Evolutionary conservation across 2,888 invertebrate genomes (phyloP).

Genomic region (Drosophila borborema): DNA sequence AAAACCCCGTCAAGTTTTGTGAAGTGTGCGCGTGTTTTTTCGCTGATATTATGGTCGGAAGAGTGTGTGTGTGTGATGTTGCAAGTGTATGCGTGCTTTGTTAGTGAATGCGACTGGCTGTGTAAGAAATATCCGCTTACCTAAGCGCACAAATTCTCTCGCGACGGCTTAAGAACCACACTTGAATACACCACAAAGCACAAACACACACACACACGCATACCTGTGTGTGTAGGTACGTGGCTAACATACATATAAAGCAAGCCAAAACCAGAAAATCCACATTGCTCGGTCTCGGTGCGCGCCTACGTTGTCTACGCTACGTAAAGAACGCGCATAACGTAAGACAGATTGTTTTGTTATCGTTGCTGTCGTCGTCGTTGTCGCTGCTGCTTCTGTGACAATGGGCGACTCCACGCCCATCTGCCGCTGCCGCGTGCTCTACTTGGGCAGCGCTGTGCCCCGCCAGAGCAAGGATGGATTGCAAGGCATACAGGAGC

Average conservation of each 20-base stretch:
- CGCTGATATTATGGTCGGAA: slow-evolving; percentile 52
- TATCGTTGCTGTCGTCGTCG: slow-evolving; percentile 16
- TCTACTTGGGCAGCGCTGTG: slow-evolving; percentile 98
- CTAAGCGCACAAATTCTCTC: slow-evolving; percentile 78
- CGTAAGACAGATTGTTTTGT: slow-evolving; percentile 50
- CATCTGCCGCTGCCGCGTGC: slow-evolving; percentile 97
- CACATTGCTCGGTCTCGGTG: slow-evolving; percentile 74
- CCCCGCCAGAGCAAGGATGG: slow-evolving; percentile 99
- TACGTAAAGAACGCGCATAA: slow-evolving; percentile 52
- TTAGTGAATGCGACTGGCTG: slow-evolving; percentile 59
- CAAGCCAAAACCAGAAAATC: slow-evolving; percentile 83
- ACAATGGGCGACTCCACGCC: slow-evolving; percentile 92
- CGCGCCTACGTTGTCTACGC: slow-evolving; percentile 48
- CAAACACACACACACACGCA: slow-evolving; percentile 30
- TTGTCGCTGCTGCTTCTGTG: slow-evolving; percentile 10
- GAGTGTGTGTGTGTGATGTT: slow-evolving; percentile 48
- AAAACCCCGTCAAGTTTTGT: slow-evolving; percentile 18
- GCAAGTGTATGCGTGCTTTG: slow-evolving; percentile 41
- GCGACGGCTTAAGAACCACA: slow-evolving; percentile 62
- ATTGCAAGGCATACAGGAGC: slow-evolving; percentile 98
- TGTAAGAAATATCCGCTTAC: slow-evolving; percentile 77
- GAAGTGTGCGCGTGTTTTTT: slow-evolving; percentile 49
- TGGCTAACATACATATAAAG: slow-evolving; percentile 71
- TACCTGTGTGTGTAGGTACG: slow-evolving; percentile 45
- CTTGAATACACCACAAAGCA: slow-evolving; percentile 46